A percentile compares a stretch with the other conserved stretches of the same genome.
These are phyloP conservation scores for Eustalomyia histrio DNA, from an alignment of 2,888 invertebrate genomes.

Conservation along the genomic window DNA sequence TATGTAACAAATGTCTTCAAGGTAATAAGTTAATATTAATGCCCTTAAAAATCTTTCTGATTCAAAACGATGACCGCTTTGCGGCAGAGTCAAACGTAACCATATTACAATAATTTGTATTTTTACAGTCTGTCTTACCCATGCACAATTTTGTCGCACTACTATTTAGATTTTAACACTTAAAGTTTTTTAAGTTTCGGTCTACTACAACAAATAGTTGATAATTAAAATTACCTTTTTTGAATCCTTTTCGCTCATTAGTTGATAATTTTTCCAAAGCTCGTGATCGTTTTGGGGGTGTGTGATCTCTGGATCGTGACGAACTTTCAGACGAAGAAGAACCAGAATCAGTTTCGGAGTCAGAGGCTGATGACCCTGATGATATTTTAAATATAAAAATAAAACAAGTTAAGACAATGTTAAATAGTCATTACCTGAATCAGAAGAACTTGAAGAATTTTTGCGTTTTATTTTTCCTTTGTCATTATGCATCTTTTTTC, in stretches of 20 bases:
- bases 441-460: constrained; percentile 77
- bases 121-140: no score
- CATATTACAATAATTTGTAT: no score
- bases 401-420: background rate
- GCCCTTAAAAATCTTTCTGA: no score
- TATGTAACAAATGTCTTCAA: no score
- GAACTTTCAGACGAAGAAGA: constrained; percentile 78
- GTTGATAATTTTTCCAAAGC: constrained; percentile 71
- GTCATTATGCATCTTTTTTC: constrained; percentile 71
- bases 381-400: constrained; percentile 67
- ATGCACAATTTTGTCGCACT: no score
- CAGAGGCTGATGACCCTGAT: constrained; percentile 77
- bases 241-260: constrained; percentile 75
- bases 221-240: constrained; percentile 74
- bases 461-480: constrained; percentile 72
- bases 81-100: no score
- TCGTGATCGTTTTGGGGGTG: constrained; percentile 74
- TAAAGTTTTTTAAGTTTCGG: no score
- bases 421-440: constrained; percentile 72
- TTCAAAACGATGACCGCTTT: no score
- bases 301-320: constrained; percentile 74
- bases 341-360: constrained; percentile 78
- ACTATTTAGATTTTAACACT: no score
- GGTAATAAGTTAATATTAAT: no score
- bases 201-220: background rate